Percentiles rank a stretch among this genome's conserved stretches.
phyloP scores from a whole-genome alignment of 2,797 vertebrate species.

The Eutrigla gurnardus region DNA sequence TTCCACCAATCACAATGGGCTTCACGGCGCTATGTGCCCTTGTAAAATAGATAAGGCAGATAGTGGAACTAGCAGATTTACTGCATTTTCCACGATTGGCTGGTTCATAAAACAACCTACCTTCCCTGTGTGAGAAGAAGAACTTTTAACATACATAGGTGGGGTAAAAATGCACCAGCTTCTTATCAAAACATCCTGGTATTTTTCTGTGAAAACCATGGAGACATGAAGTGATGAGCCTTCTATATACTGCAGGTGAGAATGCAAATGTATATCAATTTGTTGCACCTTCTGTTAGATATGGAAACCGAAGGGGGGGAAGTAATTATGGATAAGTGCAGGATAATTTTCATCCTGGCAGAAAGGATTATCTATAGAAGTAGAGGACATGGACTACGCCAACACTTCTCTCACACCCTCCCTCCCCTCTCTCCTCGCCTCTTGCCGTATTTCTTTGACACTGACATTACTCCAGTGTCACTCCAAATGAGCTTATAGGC shows the following conservation, averaged over 20 bases:
- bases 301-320: constrained; percentile 59
- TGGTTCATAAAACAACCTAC: background rate
- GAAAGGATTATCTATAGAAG: constrained; percentile 80
- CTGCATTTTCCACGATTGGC: background rate
- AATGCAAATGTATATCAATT: constrained; percentile 54
- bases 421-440: constrained; percentile 53
- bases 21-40: background rate
- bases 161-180: background rate
- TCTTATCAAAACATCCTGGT: background rate
- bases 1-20: background rate
- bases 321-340: constrained; percentile 83
- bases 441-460: constrained; percentile 77
- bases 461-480: constrained; percentile 85
- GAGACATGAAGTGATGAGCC: background rate
- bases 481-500: constrained; percentile 86
- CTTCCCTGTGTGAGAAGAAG: background rate
- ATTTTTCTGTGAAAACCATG: background rate
- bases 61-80: no score
- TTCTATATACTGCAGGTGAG: constrained; percentile 33
- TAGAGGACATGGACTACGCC: constrained; percentile 73
- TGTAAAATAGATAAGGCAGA: background rate
- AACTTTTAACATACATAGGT: background rate
- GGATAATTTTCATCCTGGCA: constrained; percentile 80
- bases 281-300: constrained; percentile 60
- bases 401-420: constrained; percentile 40